Conservation (phyloP, 2,888 invertebrate genomes). For the Conchocele bisecta region DNA sequence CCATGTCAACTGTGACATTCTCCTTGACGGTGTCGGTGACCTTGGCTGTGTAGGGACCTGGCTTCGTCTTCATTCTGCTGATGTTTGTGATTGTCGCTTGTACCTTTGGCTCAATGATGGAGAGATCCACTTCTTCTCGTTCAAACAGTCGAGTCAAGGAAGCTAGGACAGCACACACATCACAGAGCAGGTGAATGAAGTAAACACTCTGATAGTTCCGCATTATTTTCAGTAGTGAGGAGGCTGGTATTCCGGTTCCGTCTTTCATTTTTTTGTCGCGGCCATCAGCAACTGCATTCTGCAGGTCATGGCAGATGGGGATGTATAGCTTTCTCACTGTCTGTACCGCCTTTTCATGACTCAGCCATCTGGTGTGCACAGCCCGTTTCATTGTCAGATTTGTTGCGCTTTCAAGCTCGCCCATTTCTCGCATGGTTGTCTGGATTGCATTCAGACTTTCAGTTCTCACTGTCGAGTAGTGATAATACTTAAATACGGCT, state of each 20-base stretch:
- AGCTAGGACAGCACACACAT: slow-evolving; percentile 18
- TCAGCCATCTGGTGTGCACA: slow-evolving; percentile 36
- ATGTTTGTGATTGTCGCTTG: neutral
- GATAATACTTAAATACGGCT: slow-evolving; percentile 41
- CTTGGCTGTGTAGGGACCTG: slow-evolving; percentile 13
- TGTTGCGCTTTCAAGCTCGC: slow-evolving; percentile 8
- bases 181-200: slow-evolving; percentile 35
- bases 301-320: slow-evolving; percentile 25
- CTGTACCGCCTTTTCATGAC: slow-evolving; percentile 35
- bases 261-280: slow-evolving; percentile 33
- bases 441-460: slow-evolving; percentile 41
- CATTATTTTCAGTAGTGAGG: slow-evolving; percentile 30
- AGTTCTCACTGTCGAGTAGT: slow-evolving; percentile 44
- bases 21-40: neutral
- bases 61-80: slow-evolving; percentile 9
- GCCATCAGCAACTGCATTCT: slow-evolving; percentile 34
- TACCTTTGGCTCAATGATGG: slow-evolving; percentile 17
- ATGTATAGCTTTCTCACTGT: slow-evolving; percentile 35
- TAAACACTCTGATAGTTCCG: slow-evolving; percentile 21
- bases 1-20: neutral
- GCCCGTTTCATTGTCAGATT: slow-evolving; percentile 30
- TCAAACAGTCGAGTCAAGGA: slow-evolving; percentile 31
- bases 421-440: slow-evolving; percentile 30
- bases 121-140: slow-evolving; percentile 18
- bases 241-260: slow-evolving; percentile 17